phyloP scores from a whole-genome alignment of 64 coral and sea anemone species.

The Exaiptasia diaphana region DNA sequence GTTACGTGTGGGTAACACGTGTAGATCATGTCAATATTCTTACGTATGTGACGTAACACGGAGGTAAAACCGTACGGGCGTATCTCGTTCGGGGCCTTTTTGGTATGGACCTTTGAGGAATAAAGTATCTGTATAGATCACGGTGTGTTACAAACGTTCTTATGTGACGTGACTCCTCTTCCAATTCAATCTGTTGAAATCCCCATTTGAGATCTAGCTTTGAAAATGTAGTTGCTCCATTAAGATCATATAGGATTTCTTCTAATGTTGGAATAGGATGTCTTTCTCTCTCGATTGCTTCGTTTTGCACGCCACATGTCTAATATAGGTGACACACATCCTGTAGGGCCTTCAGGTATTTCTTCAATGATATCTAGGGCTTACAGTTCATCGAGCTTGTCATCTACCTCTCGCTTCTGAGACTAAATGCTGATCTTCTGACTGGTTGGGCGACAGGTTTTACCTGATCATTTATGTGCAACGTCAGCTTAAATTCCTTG shows the following conservation, averaged over 20 bases:
- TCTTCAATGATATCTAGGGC: slow-evolving; percentile 61
- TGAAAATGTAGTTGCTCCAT: not conserved
- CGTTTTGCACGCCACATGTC: slow-evolving; percentile 5
- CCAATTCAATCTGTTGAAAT: slow-evolving; percentile 25
- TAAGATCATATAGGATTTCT: slow-evolving; percentile 20
- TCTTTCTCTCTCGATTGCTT: slow-evolving; percentile 7
- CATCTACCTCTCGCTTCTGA: slow-evolving; percentile 60
- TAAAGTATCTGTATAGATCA: not conserved
- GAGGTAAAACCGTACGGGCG: too few species aligned
- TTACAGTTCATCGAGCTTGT: slow-evolving; percentile 57
- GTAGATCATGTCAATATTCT: too few species aligned
- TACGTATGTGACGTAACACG: too few species aligned
- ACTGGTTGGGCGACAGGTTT: slow-evolving; percentile 47
- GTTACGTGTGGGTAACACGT: too few species aligned
- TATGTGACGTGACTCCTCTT: not conserved
- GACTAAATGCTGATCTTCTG: slow-evolving; percentile 55
- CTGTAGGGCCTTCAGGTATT: slow-evolving; percentile 42
- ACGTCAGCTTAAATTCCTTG: slow-evolving; percentile 28
- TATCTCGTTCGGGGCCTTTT: too few species aligned
- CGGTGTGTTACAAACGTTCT: slow-evolving; percentile 13
- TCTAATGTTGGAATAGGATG: slow-evolving; percentile 6
- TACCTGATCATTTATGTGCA: slow-evolving; percentile 36
- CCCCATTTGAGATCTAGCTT: slow-evolving; percentile 9
- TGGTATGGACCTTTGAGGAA: not conserved
- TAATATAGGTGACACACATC: slow-evolving; percentile 29